These are phyloP conservation scores for Podarcis raffonei DNA, from an alignment of 2,113 vertebrate genomes.

Conservation along the genomic window DNA sequence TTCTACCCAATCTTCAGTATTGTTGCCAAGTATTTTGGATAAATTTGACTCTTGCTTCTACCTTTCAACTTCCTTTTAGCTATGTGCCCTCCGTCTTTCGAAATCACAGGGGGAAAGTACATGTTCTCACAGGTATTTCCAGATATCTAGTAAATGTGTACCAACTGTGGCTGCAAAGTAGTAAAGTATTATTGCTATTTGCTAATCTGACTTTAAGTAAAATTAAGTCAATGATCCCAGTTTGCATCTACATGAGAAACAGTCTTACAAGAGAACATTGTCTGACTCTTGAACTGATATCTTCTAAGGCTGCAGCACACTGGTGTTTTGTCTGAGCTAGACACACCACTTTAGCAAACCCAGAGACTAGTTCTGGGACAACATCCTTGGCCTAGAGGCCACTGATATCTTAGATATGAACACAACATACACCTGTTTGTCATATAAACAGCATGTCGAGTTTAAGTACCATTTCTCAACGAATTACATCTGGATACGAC, in stretches of 20 bases:
- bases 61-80: background rate
- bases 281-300: background rate
- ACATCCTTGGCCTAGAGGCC: background rate
- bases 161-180: background rate
- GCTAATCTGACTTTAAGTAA: background rate
- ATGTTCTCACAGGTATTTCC: too few relatives aligned
- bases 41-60: background rate
- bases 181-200: background rate
- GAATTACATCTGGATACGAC: background rate
- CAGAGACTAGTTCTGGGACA: background rate
- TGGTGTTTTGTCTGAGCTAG: accelerated
- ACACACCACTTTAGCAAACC: accelerated
- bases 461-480: background rate
- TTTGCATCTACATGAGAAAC: background rate
- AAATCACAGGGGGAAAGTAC: background rate
- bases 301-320: background rate
- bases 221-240: background rate
- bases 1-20: background rate
- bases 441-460: background rate
- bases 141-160: background rate
- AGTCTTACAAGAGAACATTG: background rate
- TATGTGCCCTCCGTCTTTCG: background rate
- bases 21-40: too few relatives aligned
- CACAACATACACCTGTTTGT: background rate
- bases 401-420: background rate